A percentile compares a stretch with the other conserved stretches of the same genome.
These are phyloP conservation scores for Drosophila anomalata DNA, from an alignment of 2,888 invertebrate genomes.

Conservation along the genomic window DNA sequence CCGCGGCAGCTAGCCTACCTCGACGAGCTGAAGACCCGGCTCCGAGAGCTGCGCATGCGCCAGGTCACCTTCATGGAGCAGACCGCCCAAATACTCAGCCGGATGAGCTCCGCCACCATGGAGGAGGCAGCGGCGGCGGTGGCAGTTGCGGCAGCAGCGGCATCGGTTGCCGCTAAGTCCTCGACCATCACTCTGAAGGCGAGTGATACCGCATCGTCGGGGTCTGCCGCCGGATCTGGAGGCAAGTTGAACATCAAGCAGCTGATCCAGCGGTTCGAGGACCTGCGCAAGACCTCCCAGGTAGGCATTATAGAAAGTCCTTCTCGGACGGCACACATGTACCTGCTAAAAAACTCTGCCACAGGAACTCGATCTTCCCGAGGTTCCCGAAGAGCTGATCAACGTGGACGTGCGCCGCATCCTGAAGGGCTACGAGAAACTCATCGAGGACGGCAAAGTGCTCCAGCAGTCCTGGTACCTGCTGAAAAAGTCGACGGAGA, in stretches of 20 bases:
- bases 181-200: background rate
- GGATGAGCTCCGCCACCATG: conserved; percentile 32
- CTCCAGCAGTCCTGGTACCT: conserved; percentile 58
- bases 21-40: conserved; percentile 64
- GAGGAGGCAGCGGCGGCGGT: background rate
- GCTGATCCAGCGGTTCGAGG: conserved; percentile 60
- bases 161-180: background rate
- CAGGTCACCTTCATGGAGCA: conserved; percentile 61
- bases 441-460: conserved; percentile 56
- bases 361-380: conserved; percentile 52
- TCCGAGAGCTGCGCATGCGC: conserved; percentile 52
- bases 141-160: background rate
- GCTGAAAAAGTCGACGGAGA: conserved; percentile 56
- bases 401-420: conserved; percentile 61
- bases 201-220: background rate
- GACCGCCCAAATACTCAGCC: conserved; percentile 54
- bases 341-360: background rate
- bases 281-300: conserved; percentile 58
- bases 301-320: background rate
- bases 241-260: conserved; percentile 45
- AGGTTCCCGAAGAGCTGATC: conserved; percentile 55
- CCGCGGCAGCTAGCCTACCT: conserved; percentile 63
- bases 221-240: background rate
- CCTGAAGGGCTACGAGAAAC: conserved; percentile 57
- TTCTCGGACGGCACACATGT: background rate